Evolutionary conservation across 1,140 invertebrate species (phyloP).

Genomic region (Hylaeus anthracinus): DNA sequence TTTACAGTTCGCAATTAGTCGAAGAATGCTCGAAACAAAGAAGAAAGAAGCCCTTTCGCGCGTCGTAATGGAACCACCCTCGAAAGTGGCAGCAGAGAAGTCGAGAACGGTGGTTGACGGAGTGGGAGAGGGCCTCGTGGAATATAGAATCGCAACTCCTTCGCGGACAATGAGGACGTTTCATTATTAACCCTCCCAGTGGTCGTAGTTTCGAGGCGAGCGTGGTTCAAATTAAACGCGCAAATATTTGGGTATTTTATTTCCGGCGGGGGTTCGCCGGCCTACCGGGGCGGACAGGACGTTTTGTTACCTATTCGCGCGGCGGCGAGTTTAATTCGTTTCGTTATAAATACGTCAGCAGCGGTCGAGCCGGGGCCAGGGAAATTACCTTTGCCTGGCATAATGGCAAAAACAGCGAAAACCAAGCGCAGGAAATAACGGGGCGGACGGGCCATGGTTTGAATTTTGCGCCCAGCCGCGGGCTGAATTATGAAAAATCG

Average conservation of each 20-base stretch:
- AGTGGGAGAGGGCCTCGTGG: slow-evolving; percentile 5
- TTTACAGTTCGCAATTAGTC: background rate
- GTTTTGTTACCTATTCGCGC: slow-evolving; percentile 55
- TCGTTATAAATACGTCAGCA: slow-evolving; percentile 64
- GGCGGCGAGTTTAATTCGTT: slow-evolving; percentile 60
- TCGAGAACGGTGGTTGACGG: background rate
- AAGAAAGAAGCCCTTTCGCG: background rate
- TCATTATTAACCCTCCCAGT: slow-evolving; percentile 71
- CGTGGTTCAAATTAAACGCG: slow-evolving; percentile 63
- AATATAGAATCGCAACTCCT: slow-evolving; percentile 54
- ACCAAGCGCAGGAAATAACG: slow-evolving; percentile 38
- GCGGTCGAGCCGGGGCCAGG: slow-evolving; percentile 47
- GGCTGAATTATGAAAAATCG: slow-evolving; percentile 50
- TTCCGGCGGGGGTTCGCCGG: slow-evolving; percentile 31
- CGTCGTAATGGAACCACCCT: slow-evolving; percentile 7
- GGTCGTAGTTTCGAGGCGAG: slow-evolving; percentile 25
- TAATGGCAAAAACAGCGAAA: slow-evolving; percentile 46
- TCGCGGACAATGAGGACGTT: slow-evolving; percentile 74
- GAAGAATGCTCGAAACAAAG: background rate
- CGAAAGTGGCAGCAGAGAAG: background rate
- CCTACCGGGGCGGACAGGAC: slow-evolving; percentile 1
- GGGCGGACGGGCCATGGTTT: background rate
- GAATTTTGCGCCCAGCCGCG: slow-evolving; percentile 37
- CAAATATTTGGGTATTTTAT: slow-evolving; percentile 68
- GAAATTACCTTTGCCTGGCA: slow-evolving; percentile 65